Evolutionary conservation across 2,797 vertebrate species (phyloP).

Genomic region (Squalus acanthias): DNA sequence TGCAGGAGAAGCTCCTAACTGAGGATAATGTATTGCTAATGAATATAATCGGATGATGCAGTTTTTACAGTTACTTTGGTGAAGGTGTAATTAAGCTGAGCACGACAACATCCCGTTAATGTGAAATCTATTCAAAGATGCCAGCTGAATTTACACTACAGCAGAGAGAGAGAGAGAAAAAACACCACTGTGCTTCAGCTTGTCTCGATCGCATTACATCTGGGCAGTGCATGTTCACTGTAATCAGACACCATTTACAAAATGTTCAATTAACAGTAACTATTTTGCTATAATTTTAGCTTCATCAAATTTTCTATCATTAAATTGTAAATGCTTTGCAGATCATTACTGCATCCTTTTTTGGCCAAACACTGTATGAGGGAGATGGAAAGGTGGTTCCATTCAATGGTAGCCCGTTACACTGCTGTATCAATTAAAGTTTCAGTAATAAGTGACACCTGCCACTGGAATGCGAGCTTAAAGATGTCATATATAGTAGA

Average conservation of each 20-base stretch:
- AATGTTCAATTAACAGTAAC: neutral
- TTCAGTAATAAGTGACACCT: neutral
- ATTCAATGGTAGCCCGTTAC: neutral
- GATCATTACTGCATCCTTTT: neutral
- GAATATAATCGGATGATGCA: conserved; percentile 17
- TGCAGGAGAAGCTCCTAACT: neutral
- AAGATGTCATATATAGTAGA: neutral
- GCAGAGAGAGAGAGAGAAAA: neutral
- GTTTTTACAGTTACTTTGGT: conserved; percentile 4
- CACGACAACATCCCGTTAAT: neutral
- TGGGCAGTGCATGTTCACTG: conserved; percentile 8
- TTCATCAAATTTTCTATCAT: neutral
- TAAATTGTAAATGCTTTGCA: neutral
- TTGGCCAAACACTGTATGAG: neutral
- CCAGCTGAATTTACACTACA: conserved; percentile 29
- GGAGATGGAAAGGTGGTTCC: too few species aligned
- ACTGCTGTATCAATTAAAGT: neutral
- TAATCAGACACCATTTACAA: conserved; percentile 10
- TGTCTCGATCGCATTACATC: conserved; percentile 20
- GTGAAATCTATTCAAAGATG: conserved; percentile 31
- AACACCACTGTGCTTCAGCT: neutral
- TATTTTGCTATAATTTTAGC: neutral
- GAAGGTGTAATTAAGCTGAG: conserved; percentile 29
- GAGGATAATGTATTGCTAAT: conserved; percentile 28
- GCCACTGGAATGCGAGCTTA: too few species aligned